Evolutionary conservation across 2,797 vertebrate species (phyloP).

Genomic region (Arctocebus calabarensis): DNA sequence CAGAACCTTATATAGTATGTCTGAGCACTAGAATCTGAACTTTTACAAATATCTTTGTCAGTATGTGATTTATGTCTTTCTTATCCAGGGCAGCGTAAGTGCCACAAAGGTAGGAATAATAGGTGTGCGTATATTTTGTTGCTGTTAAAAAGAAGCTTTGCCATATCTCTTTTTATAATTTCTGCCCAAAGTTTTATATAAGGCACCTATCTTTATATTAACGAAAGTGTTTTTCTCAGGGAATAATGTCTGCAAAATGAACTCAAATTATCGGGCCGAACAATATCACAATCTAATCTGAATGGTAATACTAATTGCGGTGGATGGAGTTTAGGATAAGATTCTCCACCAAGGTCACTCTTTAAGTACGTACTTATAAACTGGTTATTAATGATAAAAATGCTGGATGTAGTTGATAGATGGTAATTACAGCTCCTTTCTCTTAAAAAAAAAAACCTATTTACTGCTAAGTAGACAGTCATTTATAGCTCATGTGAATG

Average conservation of each 20-base stretch:
- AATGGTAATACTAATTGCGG: background rate
- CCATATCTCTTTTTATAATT: background rate
- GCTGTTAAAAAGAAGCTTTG: background rate
- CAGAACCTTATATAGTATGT: background rate
- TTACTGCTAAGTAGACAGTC: constrained; percentile 16
- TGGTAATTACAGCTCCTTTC: constrained; percentile 12
- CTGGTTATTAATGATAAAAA: background rate
- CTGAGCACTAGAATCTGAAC: background rate
- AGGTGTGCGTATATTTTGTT: background rate
- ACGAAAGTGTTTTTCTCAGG: background rate
- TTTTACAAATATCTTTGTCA: background rate
- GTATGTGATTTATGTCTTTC: background rate
- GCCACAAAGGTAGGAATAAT: background rate
- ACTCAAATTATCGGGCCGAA: background rate
- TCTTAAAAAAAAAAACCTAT: background rate
- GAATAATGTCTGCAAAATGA: background rate
- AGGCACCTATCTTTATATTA: background rate
- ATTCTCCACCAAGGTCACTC: background rate
- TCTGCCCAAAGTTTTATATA: background rate
- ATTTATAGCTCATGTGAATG: constrained; percentile 28
- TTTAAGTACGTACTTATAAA: background rate
- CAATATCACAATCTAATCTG: background rate
- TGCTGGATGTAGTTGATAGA: background rate
- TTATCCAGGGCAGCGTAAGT: background rate
- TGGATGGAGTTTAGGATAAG: fast-evolving